Base-by-base conservation (phyloP, 2,113 vertebrate genomes). In the Conger conger region DNA sequence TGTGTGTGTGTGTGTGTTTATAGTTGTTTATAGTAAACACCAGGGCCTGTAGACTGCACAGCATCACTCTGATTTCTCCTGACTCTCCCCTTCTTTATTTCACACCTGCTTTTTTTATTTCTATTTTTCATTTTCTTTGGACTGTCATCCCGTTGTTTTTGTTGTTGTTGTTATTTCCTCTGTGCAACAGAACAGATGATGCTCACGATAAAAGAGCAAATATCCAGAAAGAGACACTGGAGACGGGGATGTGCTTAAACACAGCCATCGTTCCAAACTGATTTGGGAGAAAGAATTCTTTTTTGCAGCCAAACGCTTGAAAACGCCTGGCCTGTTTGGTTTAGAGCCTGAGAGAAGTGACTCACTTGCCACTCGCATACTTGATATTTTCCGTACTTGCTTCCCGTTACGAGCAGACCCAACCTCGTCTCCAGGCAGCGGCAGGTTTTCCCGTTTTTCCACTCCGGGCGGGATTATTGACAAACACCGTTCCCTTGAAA, bases 401-500 rank as follows among this genome's bases (percentile, higher is more conserved):
- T 13, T n/a, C 42, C 63, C 9, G 35, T 60, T 38, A 50, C 38
- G 81, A 77, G 15, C 81, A 79, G 13, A 84, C n/a, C 30, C 68
- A 1, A 63, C 42, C 20, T 18, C 2, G 50, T 40, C 20, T 3
- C 9, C 9, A 30, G 27, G 86, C 82, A 53, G 16, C 8, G 42
- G 84, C 53, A 30, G 82, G 73, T 87, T 93, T 93, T 92, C 90
- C 92, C 91, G 92, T 93, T 91, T 93, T 93, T 92, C 90, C 92
- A 91, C 91, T 93, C 89, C 85, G 83, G 90, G 92, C 89, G 92
- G 91, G 91, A 91, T 93, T 92, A 93, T 91, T 91, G 92, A 93
- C 92, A 89, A 87, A 89, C 88, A 86, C 86, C 90, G 86, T 11
- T 88, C 88, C 91, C 89, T 85, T 87, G 84, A 45, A 86, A 85